These are phyloP conservation scores for Platerodrilus igneus DNA, from an alignment of 2,888 invertebrate species.

Conservation along the genomic window DNA sequence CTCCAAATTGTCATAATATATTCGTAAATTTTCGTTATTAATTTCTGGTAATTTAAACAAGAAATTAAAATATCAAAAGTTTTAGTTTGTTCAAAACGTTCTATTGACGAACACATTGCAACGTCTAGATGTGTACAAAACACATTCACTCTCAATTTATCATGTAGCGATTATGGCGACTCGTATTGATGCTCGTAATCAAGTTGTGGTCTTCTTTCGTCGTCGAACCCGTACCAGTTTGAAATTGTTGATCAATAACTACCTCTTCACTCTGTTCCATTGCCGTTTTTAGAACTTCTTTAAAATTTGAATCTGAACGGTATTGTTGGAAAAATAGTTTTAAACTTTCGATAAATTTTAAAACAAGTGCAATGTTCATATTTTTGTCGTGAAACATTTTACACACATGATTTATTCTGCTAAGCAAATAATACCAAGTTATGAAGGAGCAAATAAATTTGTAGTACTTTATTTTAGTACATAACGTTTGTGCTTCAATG, in stretches of 20 bases:
- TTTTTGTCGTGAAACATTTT: slow-evolving; percentile 7
- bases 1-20: slow-evolving; percentile 3
- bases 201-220: slow-evolving; percentile 11
- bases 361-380: slow-evolving; percentile 9
- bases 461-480: too few species aligned
- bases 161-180: slow-evolving; percentile 4
- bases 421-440: too few species aligned
- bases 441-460: too few species aligned
- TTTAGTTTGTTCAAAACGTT: slow-evolving; percentile 5
- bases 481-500: slow-evolving; percentile 1
- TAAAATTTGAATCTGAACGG: slow-evolving; percentile 6
- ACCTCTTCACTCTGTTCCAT: slow-evolving; percentile 12
- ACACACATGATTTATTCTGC: slow-evolving; percentile 5
- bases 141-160: slow-evolving; percentile 10
- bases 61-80: slow-evolving; percentile 2
- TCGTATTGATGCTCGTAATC: slow-evolving; percentile 7
- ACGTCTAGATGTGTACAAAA: slow-evolving; percentile 8
- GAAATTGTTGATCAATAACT: slow-evolving; percentile 10
- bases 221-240: slow-evolving; percentile 10
- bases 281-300: slow-evolving; percentile 11
- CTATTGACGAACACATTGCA: slow-evolving; percentile 4
- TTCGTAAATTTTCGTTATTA: slow-evolving; percentile 6
- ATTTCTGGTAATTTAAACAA: slow-evolving; percentile 3
- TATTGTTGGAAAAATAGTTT: slow-evolving; percentile 7
- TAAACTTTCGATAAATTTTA: slow-evolving; percentile 5